A percentile compares a stretch with the other conserved stretches of the same genome.
These are phyloP conservation scores for Coracopsis vasa DNA, from an alignment of 2,113 vertebrate genomes.

Conservation along the genomic window DNA sequence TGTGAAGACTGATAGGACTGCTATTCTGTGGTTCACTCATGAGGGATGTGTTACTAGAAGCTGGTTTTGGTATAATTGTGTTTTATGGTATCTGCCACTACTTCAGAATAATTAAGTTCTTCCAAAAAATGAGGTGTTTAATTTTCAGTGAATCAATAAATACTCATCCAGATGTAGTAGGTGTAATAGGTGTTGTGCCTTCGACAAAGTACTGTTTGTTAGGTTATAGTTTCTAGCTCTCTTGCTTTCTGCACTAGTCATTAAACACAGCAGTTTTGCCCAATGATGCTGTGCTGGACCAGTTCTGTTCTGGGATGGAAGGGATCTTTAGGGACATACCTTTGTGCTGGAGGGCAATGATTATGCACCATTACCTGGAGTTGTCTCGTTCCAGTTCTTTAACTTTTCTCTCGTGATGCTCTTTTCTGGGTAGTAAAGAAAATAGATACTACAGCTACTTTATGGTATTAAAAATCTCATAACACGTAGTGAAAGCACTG, in stretches of 20 bases:
- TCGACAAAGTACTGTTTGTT: not conserved
- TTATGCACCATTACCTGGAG: not conserved
- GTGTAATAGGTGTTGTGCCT: not conserved
- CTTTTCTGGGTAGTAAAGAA: not conserved
- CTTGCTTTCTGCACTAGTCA: not conserved
- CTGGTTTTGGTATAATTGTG: not conserved
- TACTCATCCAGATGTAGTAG: not conserved
- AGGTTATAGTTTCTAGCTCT: not conserved
- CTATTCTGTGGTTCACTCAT: not conserved
- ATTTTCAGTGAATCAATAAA: not conserved
- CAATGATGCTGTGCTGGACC: not conserved
- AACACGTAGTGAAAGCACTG: not conserved
- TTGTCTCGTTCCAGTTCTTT: not conserved
- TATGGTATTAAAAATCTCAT: not conserved
- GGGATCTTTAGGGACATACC: not conserved
- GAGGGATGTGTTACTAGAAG: not conserved
- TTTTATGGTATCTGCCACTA: not conserved
- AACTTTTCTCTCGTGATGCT: not conserved
- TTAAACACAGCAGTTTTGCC: not conserved
- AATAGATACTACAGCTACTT: not conserved
- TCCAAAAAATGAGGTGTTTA: not conserved
- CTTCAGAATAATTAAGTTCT: not conserved
- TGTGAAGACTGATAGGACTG: not conserved
- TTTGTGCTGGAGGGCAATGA: not conserved
- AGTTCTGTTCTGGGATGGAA: not conserved